Percentiles rank a stretch among this genome's conserved stretches.
phyloP scores from a whole-genome alignment of 2,888 invertebrate genomes.

The Carpatolechia fugitivella region DNA sequence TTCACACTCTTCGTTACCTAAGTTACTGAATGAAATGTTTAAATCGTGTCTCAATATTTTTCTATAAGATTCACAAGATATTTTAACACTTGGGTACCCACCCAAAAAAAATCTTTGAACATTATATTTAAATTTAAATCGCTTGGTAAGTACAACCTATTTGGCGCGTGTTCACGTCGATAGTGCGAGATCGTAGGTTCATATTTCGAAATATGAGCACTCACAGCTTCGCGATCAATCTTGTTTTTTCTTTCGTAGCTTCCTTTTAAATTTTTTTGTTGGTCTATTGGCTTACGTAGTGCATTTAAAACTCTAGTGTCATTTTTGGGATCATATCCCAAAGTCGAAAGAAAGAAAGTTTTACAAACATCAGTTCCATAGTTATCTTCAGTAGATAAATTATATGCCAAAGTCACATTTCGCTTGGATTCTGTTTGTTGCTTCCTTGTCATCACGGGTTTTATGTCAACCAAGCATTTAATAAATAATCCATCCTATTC shows the following conservation, averaged over 20 bases:
- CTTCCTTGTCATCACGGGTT: neutral
- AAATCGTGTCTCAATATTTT: constrained; percentile 13
- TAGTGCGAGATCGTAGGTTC: constrained; percentile 11
- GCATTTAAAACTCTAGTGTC: constrained; percentile 6
- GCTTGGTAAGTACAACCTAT: constrained; percentile 12
- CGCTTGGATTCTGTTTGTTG: neutral
- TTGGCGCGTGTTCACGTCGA: constrained; percentile 14
- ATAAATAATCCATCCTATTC: neutral
- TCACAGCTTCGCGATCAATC: constrained; percentile 7
- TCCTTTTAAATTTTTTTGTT: constrained; percentile 12
- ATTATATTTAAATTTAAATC: neutral
- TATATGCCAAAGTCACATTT: neutral
- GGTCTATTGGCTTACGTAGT: neutral
- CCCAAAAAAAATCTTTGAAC: constrained; percentile 13
- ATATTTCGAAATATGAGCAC: constrained; percentile 3
- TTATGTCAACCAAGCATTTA: neutral
- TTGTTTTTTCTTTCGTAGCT: constrained; percentile 8
- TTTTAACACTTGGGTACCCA: neutral
- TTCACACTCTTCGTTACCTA: constrained; percentile 21
- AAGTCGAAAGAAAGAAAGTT: constrained; percentile 17
- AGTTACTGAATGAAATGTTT: constrained; percentile 20
- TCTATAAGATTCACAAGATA: constrained; percentile 15
- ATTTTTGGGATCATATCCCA: constrained; percentile 17
- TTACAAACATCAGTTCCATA: constrained; percentile 16
- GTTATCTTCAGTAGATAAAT: neutral